A percentile compares a stretch with the other conserved stretches of the same genome.
Evolutionary conservation across 2,113 vertebrate genomes (phyloP).

Genomic region (Microtus pennsylvanicus): DNA sequence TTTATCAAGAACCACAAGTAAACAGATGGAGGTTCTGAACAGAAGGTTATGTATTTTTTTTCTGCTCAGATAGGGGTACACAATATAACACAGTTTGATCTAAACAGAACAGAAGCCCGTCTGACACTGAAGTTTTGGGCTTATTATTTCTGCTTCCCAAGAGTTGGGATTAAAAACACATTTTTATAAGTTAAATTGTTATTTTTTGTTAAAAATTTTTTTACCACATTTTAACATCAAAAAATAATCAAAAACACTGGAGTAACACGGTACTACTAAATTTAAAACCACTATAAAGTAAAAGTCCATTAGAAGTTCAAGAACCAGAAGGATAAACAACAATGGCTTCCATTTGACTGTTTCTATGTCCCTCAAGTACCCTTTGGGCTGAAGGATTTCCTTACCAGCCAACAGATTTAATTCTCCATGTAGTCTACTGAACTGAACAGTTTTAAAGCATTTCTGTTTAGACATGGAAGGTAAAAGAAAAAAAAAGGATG

Average conservation of each 20-base stretch:
- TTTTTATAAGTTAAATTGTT: neutral
- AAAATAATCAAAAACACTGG: neutral
- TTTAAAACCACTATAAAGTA: neutral
- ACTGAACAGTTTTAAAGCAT: neutral
- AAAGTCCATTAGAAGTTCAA: neutral
- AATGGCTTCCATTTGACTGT: neutral
- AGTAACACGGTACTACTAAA: neutral
- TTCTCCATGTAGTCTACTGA: neutral
- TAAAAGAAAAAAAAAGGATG: no score
- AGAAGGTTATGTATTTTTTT: no score
- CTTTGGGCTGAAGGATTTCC: neutral
- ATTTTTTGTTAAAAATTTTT: neutral
- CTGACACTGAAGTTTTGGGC: no score
- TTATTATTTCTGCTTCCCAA: no score
- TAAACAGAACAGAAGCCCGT: no score
- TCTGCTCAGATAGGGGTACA: no score
- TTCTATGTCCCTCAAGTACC: rapidly evolving
- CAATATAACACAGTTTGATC: no score
- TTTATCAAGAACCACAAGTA: neutral
- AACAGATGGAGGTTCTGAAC: neutral
- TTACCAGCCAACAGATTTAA: neutral
- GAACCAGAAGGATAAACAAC: neutral
- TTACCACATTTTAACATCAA: neutral
- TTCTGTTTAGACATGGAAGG: no score
- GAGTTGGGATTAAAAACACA: no score